Evolutionary conservation across 2,113 vertebrate species (phyloP), one percentile per base, ranked within the genome.

Genomic region (Cynocephalus volans): DNA sequence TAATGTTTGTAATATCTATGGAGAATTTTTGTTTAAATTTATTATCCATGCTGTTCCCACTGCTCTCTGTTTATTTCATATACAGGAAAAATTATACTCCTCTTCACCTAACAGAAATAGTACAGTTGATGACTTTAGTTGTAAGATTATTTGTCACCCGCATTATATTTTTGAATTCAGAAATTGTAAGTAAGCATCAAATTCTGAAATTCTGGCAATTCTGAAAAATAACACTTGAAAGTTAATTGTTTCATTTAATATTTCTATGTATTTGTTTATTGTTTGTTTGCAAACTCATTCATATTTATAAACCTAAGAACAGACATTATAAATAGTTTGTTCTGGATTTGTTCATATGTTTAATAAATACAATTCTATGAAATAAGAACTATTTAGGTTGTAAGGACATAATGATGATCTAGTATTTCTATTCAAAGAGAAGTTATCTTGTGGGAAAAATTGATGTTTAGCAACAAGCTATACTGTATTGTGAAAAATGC

Each of bases 201-300:
- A 56, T 56, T 85, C 56, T 70, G 36, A 62, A 48, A 77, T 77
- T 79, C 87, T 56, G 11, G 33, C 2, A 82, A 83, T 12, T 13
- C 8, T 76, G n/a, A 87, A 93, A 90, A 70, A 54, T 70, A 76
- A 69, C 17, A 67, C 12, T 91, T 18, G 72, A 93, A 75, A 92
- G 8, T 69, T 56, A 10, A 79, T 72, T 76, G 7, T 41, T 58
- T 76, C 31, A 75, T 65, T 87, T 77, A 72, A 21, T 90, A 70
- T 93, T 84, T 95, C 75, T 64, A 70, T 80, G 64, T 60, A 62
- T 90, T 26, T 83, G 28, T 62, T 85, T 73, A 69, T 36, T 58
- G 1, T 72, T 45, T 93, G 96, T 96, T 96, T 97, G 52, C 4
- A 96, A 96, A 96, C 23, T n/a, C 45, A 91, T 93, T 95, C 62